Evolutionary conservation across 2,113 vertebrate species (phyloP), one percentile per base, ranked within the genome.

Genomic region (Antennarius striatus): DNA sequence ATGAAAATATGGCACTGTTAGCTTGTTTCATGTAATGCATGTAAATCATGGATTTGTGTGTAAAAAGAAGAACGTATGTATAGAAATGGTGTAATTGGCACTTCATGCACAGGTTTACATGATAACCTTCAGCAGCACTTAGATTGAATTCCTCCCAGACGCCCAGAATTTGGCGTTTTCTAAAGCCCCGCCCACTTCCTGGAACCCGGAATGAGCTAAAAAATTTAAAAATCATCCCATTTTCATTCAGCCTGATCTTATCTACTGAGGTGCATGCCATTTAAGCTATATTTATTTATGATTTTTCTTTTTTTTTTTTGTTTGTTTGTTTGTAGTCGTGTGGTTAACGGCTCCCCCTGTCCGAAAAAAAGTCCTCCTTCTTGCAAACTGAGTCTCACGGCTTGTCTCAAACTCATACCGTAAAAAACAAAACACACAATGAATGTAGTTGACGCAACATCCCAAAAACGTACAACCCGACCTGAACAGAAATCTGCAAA

Each of bases 231-330:
- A 39, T 8, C 11, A 0, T 0, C 2, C 10, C 9, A 14, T 45
- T 61, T 64, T 55, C 48, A 62, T 36, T 72, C 87, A 85, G 85
- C 64, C 64, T 30, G 59, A 32, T 56, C 68, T 3, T 42, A 58
- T 73, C 66, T 73, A 77, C 81, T 78, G 81, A 69, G 89, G 89
- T 92, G 90, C 89, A 87, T 92, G 89, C 86, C 90, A 90, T 92
- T 92, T 84, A 40, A 16, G 22, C 14, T 80, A 0, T 84, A 79
- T 77, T 78, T 85, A 88, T 89, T 82, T 86, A 43, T 11, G 9
- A 3, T 7, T 43, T 5, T 43, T 55, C 36, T 36, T 36, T 12
- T 55, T 5, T 36, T 32, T 54, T 57, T 81, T 70, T 0, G 30
- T 63, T 75, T 66, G 30, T 81, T 22, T 22, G 22, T 22, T 64